Base-by-base conservation (phyloP, 2,113 vertebrate genomes). In the Mustela nigripes region DNA sequence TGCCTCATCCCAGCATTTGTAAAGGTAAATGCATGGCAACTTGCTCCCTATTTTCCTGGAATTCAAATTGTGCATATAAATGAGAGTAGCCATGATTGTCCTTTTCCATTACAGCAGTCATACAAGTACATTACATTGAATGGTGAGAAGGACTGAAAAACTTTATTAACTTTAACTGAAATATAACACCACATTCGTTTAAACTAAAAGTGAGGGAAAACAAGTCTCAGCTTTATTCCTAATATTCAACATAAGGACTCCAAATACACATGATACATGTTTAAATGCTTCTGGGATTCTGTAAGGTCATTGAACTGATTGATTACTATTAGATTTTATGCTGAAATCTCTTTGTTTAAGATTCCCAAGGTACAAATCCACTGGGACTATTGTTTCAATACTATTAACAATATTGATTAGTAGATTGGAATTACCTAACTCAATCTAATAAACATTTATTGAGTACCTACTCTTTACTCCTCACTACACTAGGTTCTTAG, bases 11-110 rank as follows among this genome's bases (percentile, higher is more conserved):
- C 95, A 95, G 82, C 97, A 98, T 98, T 98, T 98, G 97, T 96
- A 96, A 94, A 98, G 96, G 71, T 97, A 98, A 98, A 98, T 97
- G 88, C 71, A 81, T 96, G 94, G 91, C 91, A 98, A 97, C 97
- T 73, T 89, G 85, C 48, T 97, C 97, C 97, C 97, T 98, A 97
- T 97, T 98, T 98, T 97, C 97, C 95, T 79, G 50, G 91, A 99
- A 98, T 97, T 98, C 22, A 98, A 98, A 98, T 94, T 98, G 94
- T 98, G 98, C 62, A 90, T 98, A 92, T 98, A 98, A 98, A 98
- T 97, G 98, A 98, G 98, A 97, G 2, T 50, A 96, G 93, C 74
- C 96, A 94, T 95, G 97, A 93, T 95, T 98, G 98, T 98, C 96
- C 5, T 98, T 98, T 98, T 97, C 95, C 48, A 98, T 98, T 97